These are phyloP conservation scores for Distichodus sexfasciatus DNA, from an alignment of 2,797 vertebrate species.

Conservation along the genomic window DNA sequence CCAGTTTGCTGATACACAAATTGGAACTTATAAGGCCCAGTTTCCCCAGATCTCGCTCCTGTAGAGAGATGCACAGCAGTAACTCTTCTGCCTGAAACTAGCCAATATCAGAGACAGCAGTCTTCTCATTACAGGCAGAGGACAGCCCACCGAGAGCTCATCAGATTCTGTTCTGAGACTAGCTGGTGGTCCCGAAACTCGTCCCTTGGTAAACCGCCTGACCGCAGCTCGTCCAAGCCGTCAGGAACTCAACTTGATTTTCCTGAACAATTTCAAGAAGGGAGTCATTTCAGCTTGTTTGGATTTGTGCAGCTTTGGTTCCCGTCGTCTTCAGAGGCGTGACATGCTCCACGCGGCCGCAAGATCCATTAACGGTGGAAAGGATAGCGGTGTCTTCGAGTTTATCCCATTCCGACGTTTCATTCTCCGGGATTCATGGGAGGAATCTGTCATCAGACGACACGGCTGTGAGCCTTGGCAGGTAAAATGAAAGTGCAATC, in stretches of 20 bases:
- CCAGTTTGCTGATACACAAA: neutral
- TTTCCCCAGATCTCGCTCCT: constrained; percentile 20
- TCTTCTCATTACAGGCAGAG: constrained; percentile 26
- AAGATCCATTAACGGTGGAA: neutral
- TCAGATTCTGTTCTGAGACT: constrained; percentile 23
- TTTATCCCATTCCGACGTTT: neutral
- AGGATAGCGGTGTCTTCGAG: neutral
- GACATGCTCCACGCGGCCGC: neutral
- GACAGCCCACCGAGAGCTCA: constrained; percentile 19
- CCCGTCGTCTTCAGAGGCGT: neutral
- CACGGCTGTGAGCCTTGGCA: neutral
- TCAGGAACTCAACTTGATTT: constrained; percentile 28
- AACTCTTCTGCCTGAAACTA: constrained; percentile 14
- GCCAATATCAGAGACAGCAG: constrained; percentile 21
- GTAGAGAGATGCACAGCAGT: constrained; percentile 15
- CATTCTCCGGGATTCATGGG: neutral
- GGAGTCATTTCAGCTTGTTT: constrained; percentile 2
- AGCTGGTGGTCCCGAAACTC: constrained; percentile 7
- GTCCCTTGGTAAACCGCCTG: neutral
- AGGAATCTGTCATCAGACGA: neutral
- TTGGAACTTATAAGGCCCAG: neutral
- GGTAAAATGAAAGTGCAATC: neutral
- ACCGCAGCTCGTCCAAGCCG: constrained; percentile 14
- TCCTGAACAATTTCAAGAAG: neutral
- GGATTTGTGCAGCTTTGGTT: constrained; percentile 15